These are phyloP conservation scores for Ispidina lecontei DNA, from an alignment of 2,797 vertebrate species.

Conservation along the genomic window DNA sequence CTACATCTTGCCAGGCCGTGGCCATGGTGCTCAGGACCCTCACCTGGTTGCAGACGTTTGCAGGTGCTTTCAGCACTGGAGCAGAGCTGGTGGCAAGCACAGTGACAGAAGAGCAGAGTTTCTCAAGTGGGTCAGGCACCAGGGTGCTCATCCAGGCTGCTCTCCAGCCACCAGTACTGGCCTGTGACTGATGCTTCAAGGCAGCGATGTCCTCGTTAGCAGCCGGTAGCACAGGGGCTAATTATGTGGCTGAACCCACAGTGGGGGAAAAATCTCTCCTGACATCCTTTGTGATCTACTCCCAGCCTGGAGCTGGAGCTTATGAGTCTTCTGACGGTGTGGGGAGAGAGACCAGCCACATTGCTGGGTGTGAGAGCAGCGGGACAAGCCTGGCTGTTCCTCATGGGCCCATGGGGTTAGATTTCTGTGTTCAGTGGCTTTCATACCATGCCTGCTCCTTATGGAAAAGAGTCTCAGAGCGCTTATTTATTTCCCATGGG, in stretches of 20 bases:
- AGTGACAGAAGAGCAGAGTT: neutral
- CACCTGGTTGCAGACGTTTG: fast-evolving
- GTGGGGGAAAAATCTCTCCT: neutral
- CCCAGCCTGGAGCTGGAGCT: neutral
- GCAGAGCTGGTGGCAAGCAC: fast-evolving
- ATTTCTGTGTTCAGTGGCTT: neutral
- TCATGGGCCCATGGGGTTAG: fast-evolving
- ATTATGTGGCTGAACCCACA: neutral
- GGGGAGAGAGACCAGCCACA: fast-evolving
- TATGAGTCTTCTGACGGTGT: neutral
- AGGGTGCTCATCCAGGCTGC: neutral
- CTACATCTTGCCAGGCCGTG: neutral
- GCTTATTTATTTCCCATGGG: neutral
- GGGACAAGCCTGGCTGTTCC: neutral
- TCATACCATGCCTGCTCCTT: fast-evolving
- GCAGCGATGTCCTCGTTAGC: fast-evolving
- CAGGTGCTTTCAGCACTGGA: fast-evolving
- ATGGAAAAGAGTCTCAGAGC: neutral
- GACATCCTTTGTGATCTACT: fast-evolving
- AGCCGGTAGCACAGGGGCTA: neutral
- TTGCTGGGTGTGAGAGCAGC: neutral
- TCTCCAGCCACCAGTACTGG: neutral
- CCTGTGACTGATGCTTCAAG: neutral
- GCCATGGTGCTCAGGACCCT: fast-evolving
- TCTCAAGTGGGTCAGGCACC: neutral